Evolutionary conservation across 2,113 vertebrate species (phyloP), one percentile per base, ranked within the genome.

Genomic region (Anas platyrhynchos): DNA sequence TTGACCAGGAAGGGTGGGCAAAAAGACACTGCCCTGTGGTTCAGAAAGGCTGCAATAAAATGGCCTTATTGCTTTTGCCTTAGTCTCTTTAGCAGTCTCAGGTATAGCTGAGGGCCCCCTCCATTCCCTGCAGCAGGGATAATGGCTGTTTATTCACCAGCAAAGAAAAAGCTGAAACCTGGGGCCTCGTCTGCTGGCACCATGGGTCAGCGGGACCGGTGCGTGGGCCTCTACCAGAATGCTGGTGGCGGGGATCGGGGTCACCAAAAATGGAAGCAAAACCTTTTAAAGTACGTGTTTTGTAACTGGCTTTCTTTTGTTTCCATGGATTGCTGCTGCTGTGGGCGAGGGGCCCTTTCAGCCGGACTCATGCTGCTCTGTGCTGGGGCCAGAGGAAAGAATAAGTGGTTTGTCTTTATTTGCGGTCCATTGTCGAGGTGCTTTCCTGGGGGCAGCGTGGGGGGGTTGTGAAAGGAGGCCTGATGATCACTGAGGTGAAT

Each of bases 1-100:
- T 59, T 1, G 0, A 0, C 3, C 0, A 0, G 68, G 50, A 68
- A 0, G 0, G 1, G 9, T 2, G 66, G 21, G 84, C 48, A 5
- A 11, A 3, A n/a, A 67, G 34, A 13, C 0, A 2, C 76, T 6
- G 31, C 76, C 3, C 2, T 18, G 1, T 0, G 4, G 0, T 4
- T 32, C 5, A 3, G 89, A 63, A 71, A 18, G n/a, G 10, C 63
- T 66, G 61, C 34, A 18, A 9, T 38, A 13, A n/a, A 55, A 54
- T 1, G 43, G 3, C 69, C 31, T 34, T 48, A 74, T 3, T 25
- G 27, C 10, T 41, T 68, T 66, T 38, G 59, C 79, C 10, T 2
- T 16, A 1, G 41, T 32, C 13, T 32, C 32, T 3, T 7, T 4
- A 16, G n/a, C 3, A 0, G 36, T 41, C 9, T n/a, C 7, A 5